Conservation (phyloP, 2,113 vertebrate genomes). For the Petroica traversi region DNA sequence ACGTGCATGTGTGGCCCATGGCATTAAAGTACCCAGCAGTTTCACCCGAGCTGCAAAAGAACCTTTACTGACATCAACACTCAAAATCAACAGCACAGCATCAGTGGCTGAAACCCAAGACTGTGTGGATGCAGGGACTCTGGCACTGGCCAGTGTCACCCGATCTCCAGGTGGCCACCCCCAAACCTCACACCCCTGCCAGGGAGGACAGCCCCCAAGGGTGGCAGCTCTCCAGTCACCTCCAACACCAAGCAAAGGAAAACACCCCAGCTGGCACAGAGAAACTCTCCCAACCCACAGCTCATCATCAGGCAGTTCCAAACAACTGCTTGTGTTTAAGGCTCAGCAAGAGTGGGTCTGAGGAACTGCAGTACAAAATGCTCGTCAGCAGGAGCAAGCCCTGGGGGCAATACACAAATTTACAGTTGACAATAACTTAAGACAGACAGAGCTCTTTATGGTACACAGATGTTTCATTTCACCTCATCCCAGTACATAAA, state of each 20-base stretch:
- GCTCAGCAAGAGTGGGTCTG: neutral
- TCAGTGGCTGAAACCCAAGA: neutral
- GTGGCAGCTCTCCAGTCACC: neutral
- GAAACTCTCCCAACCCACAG: neutral
- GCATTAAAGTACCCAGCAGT: neutral
- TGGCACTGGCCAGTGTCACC: neutral
- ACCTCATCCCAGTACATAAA: conserved; percentile 18
- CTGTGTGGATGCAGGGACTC: neutral
- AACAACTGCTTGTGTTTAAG: neutral
- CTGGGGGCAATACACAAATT: neutral
- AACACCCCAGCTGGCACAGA: fast-evolving
- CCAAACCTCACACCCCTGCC: neutral
- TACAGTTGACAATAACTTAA: conserved; percentile 16
- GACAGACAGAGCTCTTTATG: conserved; percentile 25
- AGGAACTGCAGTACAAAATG: neutral
- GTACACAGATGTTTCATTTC: conserved; percentile 25
- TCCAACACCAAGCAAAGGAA: neutral
- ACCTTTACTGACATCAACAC: neutral
- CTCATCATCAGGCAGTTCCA: neutral
- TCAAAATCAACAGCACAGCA: neutral
- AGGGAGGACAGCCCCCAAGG: neutral
- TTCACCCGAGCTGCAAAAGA: neutral
- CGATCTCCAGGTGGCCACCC: neutral
- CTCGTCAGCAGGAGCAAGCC: neutral
- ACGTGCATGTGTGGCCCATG: fast-evolving